Evolutionary conservation across 2,113 vertebrate genomes (phyloP).

Genomic region (Motacilla tschutschensis): DNA sequence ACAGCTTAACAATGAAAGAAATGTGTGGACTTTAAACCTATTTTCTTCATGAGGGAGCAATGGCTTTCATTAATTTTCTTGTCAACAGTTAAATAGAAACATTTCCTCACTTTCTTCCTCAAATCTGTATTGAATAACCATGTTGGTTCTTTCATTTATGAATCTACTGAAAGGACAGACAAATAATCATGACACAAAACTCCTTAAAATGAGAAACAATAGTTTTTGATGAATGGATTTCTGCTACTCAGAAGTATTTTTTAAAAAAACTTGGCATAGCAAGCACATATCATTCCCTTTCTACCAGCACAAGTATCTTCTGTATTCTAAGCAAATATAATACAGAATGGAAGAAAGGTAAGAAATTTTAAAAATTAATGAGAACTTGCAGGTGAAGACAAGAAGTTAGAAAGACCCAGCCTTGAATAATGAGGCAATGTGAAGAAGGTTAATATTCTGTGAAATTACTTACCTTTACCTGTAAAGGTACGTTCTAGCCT

Average conservation of each 20-base stretch:
- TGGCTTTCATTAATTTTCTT: not conserved
- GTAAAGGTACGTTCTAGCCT: slow-evolving; percentile 1
- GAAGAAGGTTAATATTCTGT: not conserved
- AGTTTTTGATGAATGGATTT: not conserved
- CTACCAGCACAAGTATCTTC: not conserved
- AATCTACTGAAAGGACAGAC: not conserved
- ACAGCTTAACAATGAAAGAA: slow-evolving; percentile 20
- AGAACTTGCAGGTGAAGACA: not conserved
- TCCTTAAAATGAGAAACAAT: not conserved
- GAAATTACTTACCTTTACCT: slow-evolving; percentile 29
- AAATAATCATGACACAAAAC: not conserved
- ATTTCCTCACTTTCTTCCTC: not conserved
- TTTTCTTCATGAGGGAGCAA: slow-evolving; percentile 13
- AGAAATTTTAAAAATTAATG: not conserved
- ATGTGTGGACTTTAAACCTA: slow-evolving; percentile 6
- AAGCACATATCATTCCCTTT: not conserved
- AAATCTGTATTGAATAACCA: not conserved
- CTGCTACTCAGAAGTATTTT: not conserved
- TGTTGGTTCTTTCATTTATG: not conserved
- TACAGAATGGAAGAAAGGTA: not conserved
- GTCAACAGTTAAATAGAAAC: not conserved
- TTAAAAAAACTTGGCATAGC: not conserved
- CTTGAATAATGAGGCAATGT: not conserved
- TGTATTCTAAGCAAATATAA: not conserved
- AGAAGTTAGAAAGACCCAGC: not conserved